These are phyloP conservation scores for Lampropteryx suffumata DNA, from an alignment of 2,888 invertebrate genomes.

Conservation along the genomic window DNA sequence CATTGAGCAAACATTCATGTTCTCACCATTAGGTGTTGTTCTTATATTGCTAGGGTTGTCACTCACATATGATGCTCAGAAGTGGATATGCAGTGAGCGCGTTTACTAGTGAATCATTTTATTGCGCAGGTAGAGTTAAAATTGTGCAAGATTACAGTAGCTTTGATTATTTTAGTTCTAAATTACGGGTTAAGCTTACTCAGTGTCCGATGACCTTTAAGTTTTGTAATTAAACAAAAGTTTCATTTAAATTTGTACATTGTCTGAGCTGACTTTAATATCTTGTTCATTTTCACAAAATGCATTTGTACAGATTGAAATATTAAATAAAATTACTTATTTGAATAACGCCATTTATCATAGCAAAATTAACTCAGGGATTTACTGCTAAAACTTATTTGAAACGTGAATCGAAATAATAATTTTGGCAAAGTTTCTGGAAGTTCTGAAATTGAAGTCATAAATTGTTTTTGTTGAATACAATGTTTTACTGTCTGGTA, in stretches of 20 bases:
- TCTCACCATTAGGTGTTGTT: no score
- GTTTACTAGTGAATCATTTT: no score
- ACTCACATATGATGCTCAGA: no score
- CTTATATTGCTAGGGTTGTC: no score
- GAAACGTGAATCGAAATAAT: conserved; percentile 19
- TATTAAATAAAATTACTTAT: conserved; percentile 6
- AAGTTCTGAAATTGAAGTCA: conserved; percentile 17
- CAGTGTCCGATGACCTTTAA: background rate
- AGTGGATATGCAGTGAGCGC: no score
- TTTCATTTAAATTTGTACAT: no score
- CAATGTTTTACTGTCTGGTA: background rate
- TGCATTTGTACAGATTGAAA: conserved; percentile 12
- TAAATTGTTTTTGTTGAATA: conserved; percentile 23
- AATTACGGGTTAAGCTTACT: no score
- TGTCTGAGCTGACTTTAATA: no score
- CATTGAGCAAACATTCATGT: no score
- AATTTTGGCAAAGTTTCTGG: conserved; percentile 27
- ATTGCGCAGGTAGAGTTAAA: no score
- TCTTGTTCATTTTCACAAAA: background rate
- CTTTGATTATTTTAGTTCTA: no score
- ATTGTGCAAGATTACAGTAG: no score
- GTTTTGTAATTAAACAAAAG: background rate
- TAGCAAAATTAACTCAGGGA: conserved; percentile 19
- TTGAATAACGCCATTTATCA: conserved; percentile 24
- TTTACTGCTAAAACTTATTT: conserved; percentile 22